phyloP scores from a whole-genome alignment of 2,113 vertebrate species.

The Zosterops lateralis region DNA sequence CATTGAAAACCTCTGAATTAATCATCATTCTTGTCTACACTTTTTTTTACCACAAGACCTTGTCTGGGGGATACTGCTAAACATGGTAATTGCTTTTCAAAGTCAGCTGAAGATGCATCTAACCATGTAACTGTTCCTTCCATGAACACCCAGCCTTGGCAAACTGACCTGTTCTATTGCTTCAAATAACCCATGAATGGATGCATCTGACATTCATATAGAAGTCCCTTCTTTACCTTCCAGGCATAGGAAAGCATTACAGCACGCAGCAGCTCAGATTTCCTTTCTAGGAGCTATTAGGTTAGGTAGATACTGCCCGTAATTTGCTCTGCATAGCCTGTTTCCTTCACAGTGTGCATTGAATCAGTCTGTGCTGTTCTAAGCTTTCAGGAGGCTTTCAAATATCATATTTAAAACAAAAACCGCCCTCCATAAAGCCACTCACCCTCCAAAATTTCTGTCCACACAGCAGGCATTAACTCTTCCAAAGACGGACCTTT shows the following conservation, averaged over 20 bases:
- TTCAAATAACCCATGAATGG: not conserved
- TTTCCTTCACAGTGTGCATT: not conserved
- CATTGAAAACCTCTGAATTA: not conserved
- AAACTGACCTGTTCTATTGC: not conserved
- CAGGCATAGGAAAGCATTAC: not conserved
- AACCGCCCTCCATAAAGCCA: not conserved
- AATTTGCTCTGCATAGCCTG: not conserved
- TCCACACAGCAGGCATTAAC: not conserved
- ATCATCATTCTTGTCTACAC: not conserved
- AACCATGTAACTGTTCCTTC: not conserved
- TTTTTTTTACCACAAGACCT: not conserved
- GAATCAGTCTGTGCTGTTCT: not conserved
- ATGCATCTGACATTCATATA: not conserved
- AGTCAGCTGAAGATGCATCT: not conserved
- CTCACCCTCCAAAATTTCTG: not conserved
- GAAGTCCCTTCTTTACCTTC: not conserved
- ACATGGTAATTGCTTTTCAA: not conserved
- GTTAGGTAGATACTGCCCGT: fast-evolving
- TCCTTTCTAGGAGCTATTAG: not conserved
- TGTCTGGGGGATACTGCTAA: not conserved
- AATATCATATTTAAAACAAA: not conserved
- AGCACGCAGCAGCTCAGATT: not conserved
- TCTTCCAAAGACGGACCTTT: not conserved
- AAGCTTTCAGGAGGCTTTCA: not conserved
- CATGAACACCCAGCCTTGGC: not conserved